Evolutionary conservation across 2,797 vertebrate species (phyloP).

Genomic region (Gymnothorax javanicus): DNA sequence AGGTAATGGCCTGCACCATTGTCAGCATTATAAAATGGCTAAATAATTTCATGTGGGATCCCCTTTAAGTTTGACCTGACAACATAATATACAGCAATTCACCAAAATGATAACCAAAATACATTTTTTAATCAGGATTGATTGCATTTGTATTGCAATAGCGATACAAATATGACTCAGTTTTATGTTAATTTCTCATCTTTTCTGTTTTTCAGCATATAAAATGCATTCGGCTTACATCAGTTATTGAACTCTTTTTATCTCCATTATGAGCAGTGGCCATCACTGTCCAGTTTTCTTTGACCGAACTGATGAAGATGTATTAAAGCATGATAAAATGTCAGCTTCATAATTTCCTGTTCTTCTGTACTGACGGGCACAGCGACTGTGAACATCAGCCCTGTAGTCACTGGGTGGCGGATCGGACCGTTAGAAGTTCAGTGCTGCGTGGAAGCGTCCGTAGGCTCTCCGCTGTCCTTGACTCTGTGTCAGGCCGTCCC

Average conservation of each 20-base stretch:
- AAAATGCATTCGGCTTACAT: not conserved
- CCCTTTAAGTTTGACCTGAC: not conserved
- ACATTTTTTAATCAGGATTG: not conserved
- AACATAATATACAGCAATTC: not conserved
- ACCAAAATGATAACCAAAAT: not conserved
- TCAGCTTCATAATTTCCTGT: not conserved
- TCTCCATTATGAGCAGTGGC: not conserved
- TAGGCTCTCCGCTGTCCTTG: constrained; percentile 41
- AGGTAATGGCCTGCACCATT: not conserved
- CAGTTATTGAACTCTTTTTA: not conserved
- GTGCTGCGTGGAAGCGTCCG: constrained; percentile 54
- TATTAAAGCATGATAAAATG: not conserved
- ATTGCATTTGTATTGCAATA: not conserved
- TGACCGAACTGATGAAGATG: not conserved
- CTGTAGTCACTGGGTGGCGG: not conserved
- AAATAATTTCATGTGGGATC: constrained; percentile 22
- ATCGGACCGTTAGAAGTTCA: constrained; percentile 63
- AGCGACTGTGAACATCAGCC: not conserved
- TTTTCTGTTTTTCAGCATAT: not conserved
- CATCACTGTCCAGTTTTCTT: constrained; percentile 4
- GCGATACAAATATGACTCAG: not conserved
- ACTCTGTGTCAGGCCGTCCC: constrained; percentile 64
- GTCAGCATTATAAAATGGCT: not conserved
- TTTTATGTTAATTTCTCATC: not conserved
- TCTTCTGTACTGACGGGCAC: not conserved